Evolutionary conservation across 2,113 vertebrate species (phyloP), one percentile per base, ranked within the genome.

Genomic region (Phrynosoma platyrhinos): DNA sequence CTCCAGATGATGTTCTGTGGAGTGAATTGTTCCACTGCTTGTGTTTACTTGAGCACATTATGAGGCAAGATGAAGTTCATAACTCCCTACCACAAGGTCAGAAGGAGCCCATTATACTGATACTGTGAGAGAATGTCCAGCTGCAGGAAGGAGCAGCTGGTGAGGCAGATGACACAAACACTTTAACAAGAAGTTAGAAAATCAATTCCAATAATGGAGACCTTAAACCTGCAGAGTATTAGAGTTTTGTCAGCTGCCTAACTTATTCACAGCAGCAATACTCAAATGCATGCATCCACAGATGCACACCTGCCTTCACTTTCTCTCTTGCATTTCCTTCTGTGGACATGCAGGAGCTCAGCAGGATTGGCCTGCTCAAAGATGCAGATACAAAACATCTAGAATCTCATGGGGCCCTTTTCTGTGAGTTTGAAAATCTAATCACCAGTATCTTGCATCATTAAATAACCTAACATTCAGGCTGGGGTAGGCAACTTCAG

Each of bases 181-280:
- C 87, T 90, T 89, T 87, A 87, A 90, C 84, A 89, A 89, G 87
- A 84, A 89, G 91, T 88, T 89, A 84, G 84, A 85, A 89, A 92
- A 90, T 90, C 89, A 89, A 82, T 92, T 92, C 88, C 91, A 87
- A 87, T 89, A 92, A 90, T 81, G 6, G 91, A 89, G 89, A 84
- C 87, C 82, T 92, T 89, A 90, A 89, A 84, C 87, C 91, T 88
- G 86, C 76, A 74, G 83, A 88, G 78, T 86, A 90, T 88, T 92
- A 90, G 84, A 92, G 89, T 82, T 92, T 92, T 88, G 88, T 82
- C 32, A 74, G 36, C 64, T 74, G 74, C 58, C 84, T 66, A 85
- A 77, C 40, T 23, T 66, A 85, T 85, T 66, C 74, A 66, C 72
- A 77, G 83, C 52, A 74, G 9, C 25, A 72, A 14, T 40, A 71